phyloP scores from a whole-genome alignment of 2,888 invertebrate genomes.

The Pteria penguin region DNA sequence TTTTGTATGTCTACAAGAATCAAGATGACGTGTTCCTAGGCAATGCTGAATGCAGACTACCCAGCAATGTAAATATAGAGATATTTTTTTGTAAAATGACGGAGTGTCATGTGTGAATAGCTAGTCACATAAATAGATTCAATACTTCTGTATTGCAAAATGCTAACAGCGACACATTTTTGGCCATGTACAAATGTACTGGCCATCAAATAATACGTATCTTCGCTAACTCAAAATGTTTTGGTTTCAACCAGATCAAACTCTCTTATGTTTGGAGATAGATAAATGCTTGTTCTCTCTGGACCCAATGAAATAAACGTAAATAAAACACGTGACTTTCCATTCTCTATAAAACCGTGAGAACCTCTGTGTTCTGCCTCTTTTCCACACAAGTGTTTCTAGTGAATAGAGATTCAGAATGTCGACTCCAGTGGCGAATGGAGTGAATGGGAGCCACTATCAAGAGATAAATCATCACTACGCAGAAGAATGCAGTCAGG shows the following conservation, averaged over 20 bases:
- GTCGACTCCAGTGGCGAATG: constrained; percentile 55
- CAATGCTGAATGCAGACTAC: no score
- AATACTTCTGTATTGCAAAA: no score
- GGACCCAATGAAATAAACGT: constrained; percentile 15
- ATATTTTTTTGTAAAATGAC: no score
- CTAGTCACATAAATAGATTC: no score
- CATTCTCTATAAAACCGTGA: constrained; percentile 50
- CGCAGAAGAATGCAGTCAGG: constrained; percentile 74
- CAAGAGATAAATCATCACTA: constrained; percentile 70
- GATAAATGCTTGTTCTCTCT: neutral
- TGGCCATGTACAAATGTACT: no score
- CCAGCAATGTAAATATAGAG: no score
- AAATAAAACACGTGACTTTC: constrained; percentile 47
- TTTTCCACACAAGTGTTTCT: constrained; percentile 65
- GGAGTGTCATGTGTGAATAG: no score
- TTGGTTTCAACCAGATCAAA: neutral
- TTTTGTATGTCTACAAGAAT: neutral
- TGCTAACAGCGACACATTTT: no score
- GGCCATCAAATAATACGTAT: no score
- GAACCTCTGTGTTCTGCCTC: constrained; percentile 55
- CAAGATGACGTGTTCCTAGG: neutral
- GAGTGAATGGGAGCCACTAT: constrained; percentile 65
- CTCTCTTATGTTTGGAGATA: constrained; percentile 24
- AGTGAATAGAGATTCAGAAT: constrained; percentile 33
- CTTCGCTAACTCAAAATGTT: no score